These are phyloP conservation scores for Caenorhabditis parvicauda DNA, from an alignment of 2,888 invertebrate species.

Conservation along the genomic window DNA sequence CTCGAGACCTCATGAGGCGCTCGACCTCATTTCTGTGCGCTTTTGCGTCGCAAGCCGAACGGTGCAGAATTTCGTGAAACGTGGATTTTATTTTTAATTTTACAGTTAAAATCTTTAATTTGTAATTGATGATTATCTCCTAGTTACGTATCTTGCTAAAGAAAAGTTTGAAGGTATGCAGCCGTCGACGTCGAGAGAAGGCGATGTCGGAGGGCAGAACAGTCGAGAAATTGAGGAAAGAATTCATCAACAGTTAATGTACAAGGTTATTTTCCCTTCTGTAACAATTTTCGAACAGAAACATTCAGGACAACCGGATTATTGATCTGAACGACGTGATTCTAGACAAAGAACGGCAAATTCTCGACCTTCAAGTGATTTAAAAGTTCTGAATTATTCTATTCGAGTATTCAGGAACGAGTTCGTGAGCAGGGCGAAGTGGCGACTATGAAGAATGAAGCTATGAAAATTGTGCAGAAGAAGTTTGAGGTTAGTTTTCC, in stretches of 20 bases:
- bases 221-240: constrained; percentile 33
- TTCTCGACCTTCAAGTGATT: constrained; percentile 75
- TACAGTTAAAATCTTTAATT: too few relatives aligned
- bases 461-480: constrained; percentile 53
- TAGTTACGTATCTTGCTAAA: too few relatives aligned
- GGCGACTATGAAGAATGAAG: constrained; percentile 53
- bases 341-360: constrained; percentile 75
- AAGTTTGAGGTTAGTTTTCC: constrained; percentile 26
- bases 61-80: too few relatives aligned
- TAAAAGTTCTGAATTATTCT: not conserved
- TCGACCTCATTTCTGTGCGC: too few relatives aligned
- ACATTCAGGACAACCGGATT: constrained; percentile 69
- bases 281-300: not conserved
- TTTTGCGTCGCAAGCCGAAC: too few relatives aligned
- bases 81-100: too few relatives aligned
- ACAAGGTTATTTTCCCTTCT: constrained; percentile 18
- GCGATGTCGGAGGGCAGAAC: too few relatives aligned
- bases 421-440: constrained; percentile 56
- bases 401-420: too few relatives aligned
- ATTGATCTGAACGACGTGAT: constrained; percentile 73
- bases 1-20: too few relatives aligned
- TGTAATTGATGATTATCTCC: too few relatives aligned
- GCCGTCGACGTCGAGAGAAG: too few relatives aligned
- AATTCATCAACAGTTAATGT: constrained; percentile 44
- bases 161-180: too few relatives aligned